Evolutionary conservation across 2,888 invertebrate genomes (phyloP).

Genomic region (Platycnemis pennipes): DNA sequence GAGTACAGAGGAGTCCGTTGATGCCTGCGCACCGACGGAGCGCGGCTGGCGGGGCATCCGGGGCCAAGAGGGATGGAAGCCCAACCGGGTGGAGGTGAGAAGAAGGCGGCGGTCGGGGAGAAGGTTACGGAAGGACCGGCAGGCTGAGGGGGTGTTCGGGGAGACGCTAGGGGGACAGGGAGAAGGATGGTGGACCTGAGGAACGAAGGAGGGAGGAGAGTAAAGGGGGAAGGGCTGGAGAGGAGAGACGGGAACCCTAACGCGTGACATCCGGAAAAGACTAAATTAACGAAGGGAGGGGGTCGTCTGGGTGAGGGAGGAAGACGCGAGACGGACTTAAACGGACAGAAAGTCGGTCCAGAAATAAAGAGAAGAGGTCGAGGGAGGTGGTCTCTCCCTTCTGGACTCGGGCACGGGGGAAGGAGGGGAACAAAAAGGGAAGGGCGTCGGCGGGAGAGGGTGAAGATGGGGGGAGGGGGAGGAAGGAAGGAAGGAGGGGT

Average conservation of each 20-base stretch:
- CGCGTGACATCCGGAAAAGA: constrained; percentile 67
- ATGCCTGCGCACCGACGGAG: neutral
- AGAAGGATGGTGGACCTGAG: neutral
- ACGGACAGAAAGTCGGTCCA: constrained; percentile 65
- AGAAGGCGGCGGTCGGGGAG: neutral
- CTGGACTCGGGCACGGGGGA: neutral
- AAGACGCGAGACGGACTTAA: constrained; percentile 47
- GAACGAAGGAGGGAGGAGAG: neutral
- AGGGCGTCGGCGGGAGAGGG: neutral
- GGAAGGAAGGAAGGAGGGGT: neutral
- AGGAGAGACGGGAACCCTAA: constrained; percentile 25
- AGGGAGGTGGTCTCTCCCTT: neutral
- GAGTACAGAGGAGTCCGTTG: neutral
- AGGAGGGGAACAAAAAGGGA: neutral
- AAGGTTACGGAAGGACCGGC: neutral
- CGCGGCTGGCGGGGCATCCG: neutral
- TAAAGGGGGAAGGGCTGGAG: neutral
- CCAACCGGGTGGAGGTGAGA: neutral
- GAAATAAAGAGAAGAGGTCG: constrained; percentile 60
- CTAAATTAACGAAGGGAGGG: constrained; percentile 62
- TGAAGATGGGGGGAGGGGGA: neutral
- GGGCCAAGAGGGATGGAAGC: neutral
- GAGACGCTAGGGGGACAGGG: neutral
- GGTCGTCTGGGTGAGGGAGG: neutral
- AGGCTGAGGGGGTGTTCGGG: neutral